Conservation (phyloP, 2,888 invertebrate species). For the Palloptera scutellata region DNA sequence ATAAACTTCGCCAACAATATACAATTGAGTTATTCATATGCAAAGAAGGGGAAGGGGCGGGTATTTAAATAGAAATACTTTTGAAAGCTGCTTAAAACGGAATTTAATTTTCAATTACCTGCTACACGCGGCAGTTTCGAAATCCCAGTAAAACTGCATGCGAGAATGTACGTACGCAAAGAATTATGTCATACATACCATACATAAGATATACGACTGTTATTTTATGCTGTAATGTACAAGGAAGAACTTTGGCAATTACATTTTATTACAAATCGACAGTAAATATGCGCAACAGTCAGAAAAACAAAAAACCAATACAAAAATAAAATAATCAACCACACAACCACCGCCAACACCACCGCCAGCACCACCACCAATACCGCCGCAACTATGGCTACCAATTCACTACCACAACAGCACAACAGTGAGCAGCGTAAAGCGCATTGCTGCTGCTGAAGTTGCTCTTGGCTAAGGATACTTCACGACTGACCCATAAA, state of each 20-base stretch:
- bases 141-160: slow-evolving; percentile 5
- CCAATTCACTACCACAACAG: background rate
- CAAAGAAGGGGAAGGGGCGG: slow-evolving; percentile 31
- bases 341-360: slow-evolving; percentile 9
- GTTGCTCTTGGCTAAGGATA: background rate
- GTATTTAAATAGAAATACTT: slow-evolving; percentile 38
- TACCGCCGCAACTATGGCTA: background rate
- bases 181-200: too few species aligned
- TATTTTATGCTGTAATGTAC: background rate
- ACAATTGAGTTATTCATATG: slow-evolving; percentile 23
- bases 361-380: background rate
- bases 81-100: slow-evolving; percentile 22
- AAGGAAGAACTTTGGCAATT: slow-evolving; percentile 17
- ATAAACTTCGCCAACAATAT: background rate
- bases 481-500: slow-evolving; percentile 26
- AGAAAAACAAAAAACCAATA: background rate
- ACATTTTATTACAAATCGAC: slow-evolving; percentile 27
- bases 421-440: background rate
- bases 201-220: too few species aligned
- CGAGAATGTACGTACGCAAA: too few species aligned
- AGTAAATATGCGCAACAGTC: slow-evolving; percentile 22
- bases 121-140: background rate
- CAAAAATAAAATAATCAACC: background rate
- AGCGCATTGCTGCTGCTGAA: background rate
- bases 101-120: slow-evolving; percentile 23